Conservation (phyloP, 1,140 invertebrate species). For the Harlomillsia oculata region DNA sequence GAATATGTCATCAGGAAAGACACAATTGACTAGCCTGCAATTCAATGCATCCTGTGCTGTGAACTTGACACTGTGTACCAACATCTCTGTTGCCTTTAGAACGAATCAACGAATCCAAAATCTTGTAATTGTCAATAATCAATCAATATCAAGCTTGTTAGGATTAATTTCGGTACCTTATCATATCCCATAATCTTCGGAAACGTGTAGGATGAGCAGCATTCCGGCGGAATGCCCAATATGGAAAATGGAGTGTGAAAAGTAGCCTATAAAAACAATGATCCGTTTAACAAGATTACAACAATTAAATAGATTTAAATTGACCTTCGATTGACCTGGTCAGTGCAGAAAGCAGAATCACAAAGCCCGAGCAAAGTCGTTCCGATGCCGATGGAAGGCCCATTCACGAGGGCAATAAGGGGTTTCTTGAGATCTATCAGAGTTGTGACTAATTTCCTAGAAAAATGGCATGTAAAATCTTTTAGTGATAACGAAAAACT, state of each 20-base stretch:
- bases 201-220: slow-evolving; percentile 1
- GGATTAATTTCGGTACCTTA: slow-evolving; percentile 14
- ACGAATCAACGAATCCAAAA: not conserved
- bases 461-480: no score
- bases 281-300: not conserved
- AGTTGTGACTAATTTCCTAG: slow-evolving; percentile 58
- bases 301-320: not conserved
- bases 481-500: no score
- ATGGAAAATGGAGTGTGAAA: slow-evolving; percentile 48
- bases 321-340: no score
- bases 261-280: slow-evolving; percentile 40
- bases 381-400: slow-evolving; percentile 83
- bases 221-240: slow-evolving; percentile 44
- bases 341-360: slow-evolving; percentile 83
- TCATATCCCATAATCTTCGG: slow-evolving; percentile 10
- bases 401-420: slow-evolving; percentile 82
- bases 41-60: slow-evolving; percentile 60
- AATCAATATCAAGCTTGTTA: not conserved
- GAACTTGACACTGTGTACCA: slow-evolving; percentile 69
- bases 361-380: slow-evolving; percentile 71
- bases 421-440: slow-evolving; percentile 84
- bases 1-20: slow-evolving; percentile 52
- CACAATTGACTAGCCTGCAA: slow-evolving; percentile 58
- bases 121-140: not conserved
- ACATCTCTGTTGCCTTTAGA: slow-evolving; percentile 57